These are phyloP conservation scores for Podarcis muralis DNA, from an alignment of 2,113 vertebrate genomes.

Conservation along the genomic window DNA sequence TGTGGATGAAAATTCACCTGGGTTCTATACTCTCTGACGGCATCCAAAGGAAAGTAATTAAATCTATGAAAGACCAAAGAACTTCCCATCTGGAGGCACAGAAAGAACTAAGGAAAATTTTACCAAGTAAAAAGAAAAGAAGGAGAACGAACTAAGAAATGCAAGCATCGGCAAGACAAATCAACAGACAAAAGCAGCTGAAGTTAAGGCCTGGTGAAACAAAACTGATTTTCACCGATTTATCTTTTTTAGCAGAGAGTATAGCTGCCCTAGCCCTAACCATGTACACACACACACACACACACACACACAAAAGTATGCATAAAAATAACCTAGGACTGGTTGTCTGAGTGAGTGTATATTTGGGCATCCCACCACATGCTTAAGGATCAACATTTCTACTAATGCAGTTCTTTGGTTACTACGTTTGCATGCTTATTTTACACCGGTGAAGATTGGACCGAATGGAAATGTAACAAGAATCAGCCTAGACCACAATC, in stretches of 20 bases:
- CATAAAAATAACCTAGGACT: background rate
- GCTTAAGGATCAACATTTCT: background rate
- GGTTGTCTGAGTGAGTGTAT: background rate
- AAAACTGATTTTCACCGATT: background rate
- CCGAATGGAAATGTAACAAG: background rate
- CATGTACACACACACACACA: background rate
- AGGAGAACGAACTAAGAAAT: background rate
- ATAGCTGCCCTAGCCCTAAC: background rate
- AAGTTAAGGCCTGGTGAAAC: background rate
- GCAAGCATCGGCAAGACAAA: background rate
- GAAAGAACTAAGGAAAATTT: background rate
- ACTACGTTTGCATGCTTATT: background rate
- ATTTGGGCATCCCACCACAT: background rate
- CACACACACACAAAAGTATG: background rate
- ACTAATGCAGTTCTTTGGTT: background rate
- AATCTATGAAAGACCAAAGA: background rate
- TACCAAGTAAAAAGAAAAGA: too few relatives aligned
- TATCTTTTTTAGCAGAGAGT: background rate
- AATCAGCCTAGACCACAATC: background rate
- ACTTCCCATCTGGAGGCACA: background rate
- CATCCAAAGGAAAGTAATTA: background rate
- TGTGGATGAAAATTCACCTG: background rate
- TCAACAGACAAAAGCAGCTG: background rate
- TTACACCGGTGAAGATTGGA: background rate
- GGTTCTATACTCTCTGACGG: background rate